Conservation (phyloP, 2,888 invertebrate genomes). For the Cephus sareptanus region DNA sequence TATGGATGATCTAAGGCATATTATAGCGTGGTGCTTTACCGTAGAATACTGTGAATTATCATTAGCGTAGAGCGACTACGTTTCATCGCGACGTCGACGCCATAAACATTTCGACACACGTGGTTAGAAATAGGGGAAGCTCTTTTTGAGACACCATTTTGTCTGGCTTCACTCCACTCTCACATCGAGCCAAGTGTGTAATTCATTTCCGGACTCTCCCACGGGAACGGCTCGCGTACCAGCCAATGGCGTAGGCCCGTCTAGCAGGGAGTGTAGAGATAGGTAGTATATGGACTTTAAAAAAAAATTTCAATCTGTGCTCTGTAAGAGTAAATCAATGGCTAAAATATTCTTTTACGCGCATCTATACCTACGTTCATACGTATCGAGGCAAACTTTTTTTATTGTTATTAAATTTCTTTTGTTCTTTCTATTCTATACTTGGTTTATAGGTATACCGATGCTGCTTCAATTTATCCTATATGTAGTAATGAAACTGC, state of each 20-base stretch:
- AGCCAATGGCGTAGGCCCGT: conserved; percentile 24
- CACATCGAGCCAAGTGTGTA: conserved; percentile 46
- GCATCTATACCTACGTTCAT: background rate
- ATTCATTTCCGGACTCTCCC: conserved; percentile 56
- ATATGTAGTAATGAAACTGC: background rate
- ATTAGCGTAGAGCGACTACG: background rate
- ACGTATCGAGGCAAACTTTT: background rate
- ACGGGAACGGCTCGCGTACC: conserved; percentile 25
- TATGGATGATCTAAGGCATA: too few relatives aligned
- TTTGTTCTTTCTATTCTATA: background rate
- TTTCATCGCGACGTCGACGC: background rate
- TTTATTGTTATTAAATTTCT: background rate
- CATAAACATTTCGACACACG: background rate
- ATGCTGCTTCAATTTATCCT: background rate
- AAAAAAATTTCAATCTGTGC: background rate
- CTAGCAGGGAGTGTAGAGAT: background rate
- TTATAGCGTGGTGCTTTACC: background rate
- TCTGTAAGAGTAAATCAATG: background rate
- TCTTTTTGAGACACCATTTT: conserved; percentile 54
- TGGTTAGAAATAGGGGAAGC: conserved; percentile 25
- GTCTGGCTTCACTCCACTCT: conserved; percentile 46
- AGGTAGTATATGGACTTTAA: background rate
- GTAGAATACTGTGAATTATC: background rate
- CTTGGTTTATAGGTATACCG: background rate
- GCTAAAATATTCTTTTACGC: background rate